Conservation (phyloP, 35 echinoderm and acorn worm genomes). For the Amphiura filiformis region DNA sequence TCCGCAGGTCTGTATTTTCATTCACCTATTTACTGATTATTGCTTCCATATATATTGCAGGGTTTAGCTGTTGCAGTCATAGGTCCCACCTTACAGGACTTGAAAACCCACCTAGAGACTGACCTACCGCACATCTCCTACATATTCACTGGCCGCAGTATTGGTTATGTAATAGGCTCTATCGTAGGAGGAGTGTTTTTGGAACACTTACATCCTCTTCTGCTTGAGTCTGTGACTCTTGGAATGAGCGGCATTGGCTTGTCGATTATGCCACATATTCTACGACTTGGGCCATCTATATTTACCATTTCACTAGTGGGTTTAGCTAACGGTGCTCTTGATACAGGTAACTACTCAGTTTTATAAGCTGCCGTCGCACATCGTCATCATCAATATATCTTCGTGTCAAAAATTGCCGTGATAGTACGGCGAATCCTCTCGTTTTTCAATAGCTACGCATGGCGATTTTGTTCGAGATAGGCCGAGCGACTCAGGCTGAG, state of each 20-base stretch:
- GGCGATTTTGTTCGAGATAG: too few species aligned
- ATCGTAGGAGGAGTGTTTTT: conserved; percentile 37
- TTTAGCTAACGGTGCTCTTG: conserved; percentile 37
- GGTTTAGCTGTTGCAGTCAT: conserved; percentile 33
- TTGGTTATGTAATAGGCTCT: conserved; percentile 30
- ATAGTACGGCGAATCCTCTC: too few species aligned
- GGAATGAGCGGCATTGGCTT: conserved; percentile 21
- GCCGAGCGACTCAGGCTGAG: too few species aligned
- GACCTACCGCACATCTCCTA: conserved; percentile 27
- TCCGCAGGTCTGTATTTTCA: too few species aligned
- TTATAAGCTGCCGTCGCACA: too few species aligned
- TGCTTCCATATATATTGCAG: too few species aligned
- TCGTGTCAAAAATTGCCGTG: too few species aligned
- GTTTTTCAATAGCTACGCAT: too few species aligned
- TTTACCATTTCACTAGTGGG: conserved; percentile 21
- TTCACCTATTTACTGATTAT: too few species aligned
- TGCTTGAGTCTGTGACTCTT: conserved; percentile 4
- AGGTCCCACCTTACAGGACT: conserved; percentile 19
- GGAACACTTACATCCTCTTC: conserved; percentile 24
- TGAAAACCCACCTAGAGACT: conserved; percentile 7
- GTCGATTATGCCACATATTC: neutral
- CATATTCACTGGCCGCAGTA: conserved; percentile 39
- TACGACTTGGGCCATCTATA: neutral
- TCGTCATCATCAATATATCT: too few species aligned
- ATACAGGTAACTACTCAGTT: conserved; percentile 41